Conservation (phyloP, 2,113 vertebrate species). For the Eonycteris spelaea region DNA sequence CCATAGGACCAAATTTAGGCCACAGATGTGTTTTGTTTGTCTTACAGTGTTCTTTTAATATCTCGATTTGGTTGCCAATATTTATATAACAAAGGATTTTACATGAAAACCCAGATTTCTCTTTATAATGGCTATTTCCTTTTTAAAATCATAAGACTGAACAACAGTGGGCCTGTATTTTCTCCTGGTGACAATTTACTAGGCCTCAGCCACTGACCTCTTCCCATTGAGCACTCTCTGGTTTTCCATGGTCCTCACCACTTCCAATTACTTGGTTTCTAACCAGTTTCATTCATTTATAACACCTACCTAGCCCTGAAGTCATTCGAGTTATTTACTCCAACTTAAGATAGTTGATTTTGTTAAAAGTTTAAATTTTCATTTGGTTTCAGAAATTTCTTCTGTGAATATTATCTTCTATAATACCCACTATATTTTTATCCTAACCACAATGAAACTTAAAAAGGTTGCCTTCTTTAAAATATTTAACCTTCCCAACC, state of each 20-base stretch:
- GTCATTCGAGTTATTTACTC: neutral
- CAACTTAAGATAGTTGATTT: neutral
- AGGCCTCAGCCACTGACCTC: neutral
- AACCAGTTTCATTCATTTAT: neutral
- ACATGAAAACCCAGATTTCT: conserved; percentile 13
- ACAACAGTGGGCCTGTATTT: neutral
- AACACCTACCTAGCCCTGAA: neutral
- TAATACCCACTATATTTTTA: neutral
- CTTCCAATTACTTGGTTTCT: neutral
- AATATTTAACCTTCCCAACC: neutral
- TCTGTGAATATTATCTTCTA: neutral
- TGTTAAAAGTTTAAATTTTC: neutral
- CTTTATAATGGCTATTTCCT: neutral
- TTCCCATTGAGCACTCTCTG: neutral
- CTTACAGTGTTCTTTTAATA: neutral
- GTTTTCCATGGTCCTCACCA: neutral
- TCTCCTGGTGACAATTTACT: neutral
- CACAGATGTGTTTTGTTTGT: neutral
- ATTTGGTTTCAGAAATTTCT: neutral
- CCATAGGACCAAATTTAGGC: neutral
- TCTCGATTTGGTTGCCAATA: conserved; percentile 6
- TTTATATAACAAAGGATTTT: neutral
- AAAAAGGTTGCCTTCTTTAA: neutral
- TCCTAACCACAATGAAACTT: neutral
- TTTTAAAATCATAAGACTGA: neutral